Evolutionary conservation across 2,797 vertebrate genomes (phyloP), one percentile per base, ranked within the genome.

Genomic region (Bradypodion ventrale): DNA sequence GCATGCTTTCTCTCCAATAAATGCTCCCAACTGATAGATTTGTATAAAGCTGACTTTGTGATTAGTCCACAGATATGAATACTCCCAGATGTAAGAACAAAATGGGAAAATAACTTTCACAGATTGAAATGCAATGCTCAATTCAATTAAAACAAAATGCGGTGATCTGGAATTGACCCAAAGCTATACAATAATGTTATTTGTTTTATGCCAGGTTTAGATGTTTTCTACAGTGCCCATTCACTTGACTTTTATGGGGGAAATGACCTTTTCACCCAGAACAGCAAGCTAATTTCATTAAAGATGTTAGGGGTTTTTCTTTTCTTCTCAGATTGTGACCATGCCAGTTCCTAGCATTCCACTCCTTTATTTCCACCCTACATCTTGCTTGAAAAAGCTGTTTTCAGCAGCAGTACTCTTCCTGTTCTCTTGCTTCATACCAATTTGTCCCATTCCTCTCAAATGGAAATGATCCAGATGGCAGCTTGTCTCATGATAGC

Each of bases 131-230:
- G 88, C 87, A 91, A 93, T 92, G 90, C 85, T 84, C 90, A 92
- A 93, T 92, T 94, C 89, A 93, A 94, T 94, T 94, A 94, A 94
- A 94, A 94, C 85, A 90, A 91, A 93, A 94, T 75, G 88, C 84
- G 90, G 42, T 79, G 85, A 90, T 89, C 83, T 94, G 94, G 91
- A 94, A 92, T 46, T 76, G 89, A 94, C 93, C 93, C 94, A 94
- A 94, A 89, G 87, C 88, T 91, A 90, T 81, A 86, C 86, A 69
- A 86, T 89, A 90, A 86, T 37, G 0, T 88, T 93, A 90, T 92
- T 93, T 91, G 89, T 87, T 93, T 89, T 59, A 5, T 78, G 92
- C 92, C 92, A 94, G 91, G 81, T 89, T 93, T 86, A 94, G 87
- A 91, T 89, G 85, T 89, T 91, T 92, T 94, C 87, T 90, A 89